Percentiles rank a stretch among this genome's conserved stretches.
Evolutionary conservation across 2,888 invertebrate species (phyloP).

Genomic region (Caenorhabditis sp.): DNA sequence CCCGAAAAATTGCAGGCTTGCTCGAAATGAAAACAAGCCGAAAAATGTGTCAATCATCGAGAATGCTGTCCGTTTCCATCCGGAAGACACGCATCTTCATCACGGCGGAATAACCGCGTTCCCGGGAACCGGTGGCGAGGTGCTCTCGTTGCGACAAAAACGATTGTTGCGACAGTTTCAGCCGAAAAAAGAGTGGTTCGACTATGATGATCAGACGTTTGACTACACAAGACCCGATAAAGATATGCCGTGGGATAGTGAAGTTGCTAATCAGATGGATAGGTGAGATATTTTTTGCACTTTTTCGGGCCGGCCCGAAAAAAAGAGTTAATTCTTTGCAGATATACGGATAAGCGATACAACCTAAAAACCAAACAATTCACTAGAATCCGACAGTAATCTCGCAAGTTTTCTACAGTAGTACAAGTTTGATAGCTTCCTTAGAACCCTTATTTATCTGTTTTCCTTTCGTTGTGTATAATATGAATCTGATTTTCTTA

Average conservation of each 20-base stretch:
- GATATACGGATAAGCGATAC: constrained; percentile 61
- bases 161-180: constrained; percentile 63
- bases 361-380: constrained; percentile 53
- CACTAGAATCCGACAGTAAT: constrained; percentile 38
- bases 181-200: constrained; percentile 70
- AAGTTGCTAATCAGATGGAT: constrained; percentile 67
- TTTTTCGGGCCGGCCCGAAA: neutral
- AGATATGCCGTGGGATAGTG: constrained; percentile 68
- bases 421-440: neutral
- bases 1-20: constrained; percentile 50
- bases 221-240: constrained; percentile 54
- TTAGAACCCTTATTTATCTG: constrained; percentile 1
- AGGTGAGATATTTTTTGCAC: constrained; percentile 27
- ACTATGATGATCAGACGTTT: constrained; percentile 65
- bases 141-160: constrained; percentile 63
- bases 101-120: constrained; percentile 69
- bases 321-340: constrained; percentile 21
- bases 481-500: neutral
- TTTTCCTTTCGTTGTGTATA: neutral
- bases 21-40: constrained; percentile 55
- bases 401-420: neutral
- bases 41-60: constrained; percentile 62
- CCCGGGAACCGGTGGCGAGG: constrained; percentile 65
- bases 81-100: constrained; percentile 62
- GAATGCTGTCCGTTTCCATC: constrained; percentile 65